Evolutionary conservation across 2,888 invertebrate genomes (phyloP), one percentile per base, ranked within the genome.

Genomic region (Anaspis maculata): DNA sequence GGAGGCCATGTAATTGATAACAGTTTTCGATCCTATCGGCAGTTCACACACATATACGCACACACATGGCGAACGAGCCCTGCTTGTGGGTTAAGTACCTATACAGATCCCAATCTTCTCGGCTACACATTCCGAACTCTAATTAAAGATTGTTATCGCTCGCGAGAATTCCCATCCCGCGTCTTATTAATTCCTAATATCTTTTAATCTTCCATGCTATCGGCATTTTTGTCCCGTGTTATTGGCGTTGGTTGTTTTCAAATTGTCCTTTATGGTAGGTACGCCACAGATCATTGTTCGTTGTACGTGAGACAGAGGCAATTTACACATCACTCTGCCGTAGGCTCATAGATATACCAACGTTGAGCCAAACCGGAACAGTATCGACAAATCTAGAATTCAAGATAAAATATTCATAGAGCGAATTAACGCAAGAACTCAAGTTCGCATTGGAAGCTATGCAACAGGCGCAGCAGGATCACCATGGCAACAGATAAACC

Each of bases 181-280:
- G 54, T 53, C 57, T 61, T 61, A 60, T 61, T 61, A 61, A 61
- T 60, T 61, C 57, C 56, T 60, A 61, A 61, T 61, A 59, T 53
- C 52, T 54, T 40, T 53, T 56, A 54, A 57, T 56, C 54, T 48
- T 29, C 37, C 28, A 30, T 44, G 46, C 48, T 42, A 57, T 57
- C 57, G 49, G 50, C 50, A 51, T 51, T 57, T 55, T 54, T 52
- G 42, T 37, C 34, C 43, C 33, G 37, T 45, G 46, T 49, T 52
- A 46, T 44, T 45, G 42, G 46, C 44, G 48, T 52, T n/a, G n/a
- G n/a, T n/a, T 52, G 50, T 51, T 51, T 46, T 44, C 48, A 35
- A 49, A 49, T 51, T 49, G 46, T 44, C 49, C 41, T 6, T 19
- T 19, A 19, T 9, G 5, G 19, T 5, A 6, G 19, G 19, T 19